Evolutionary conservation across 2,888 invertebrate species (phyloP), one percentile per base, ranked within the genome.

Genomic region (Tetragnatha montana): DNA sequence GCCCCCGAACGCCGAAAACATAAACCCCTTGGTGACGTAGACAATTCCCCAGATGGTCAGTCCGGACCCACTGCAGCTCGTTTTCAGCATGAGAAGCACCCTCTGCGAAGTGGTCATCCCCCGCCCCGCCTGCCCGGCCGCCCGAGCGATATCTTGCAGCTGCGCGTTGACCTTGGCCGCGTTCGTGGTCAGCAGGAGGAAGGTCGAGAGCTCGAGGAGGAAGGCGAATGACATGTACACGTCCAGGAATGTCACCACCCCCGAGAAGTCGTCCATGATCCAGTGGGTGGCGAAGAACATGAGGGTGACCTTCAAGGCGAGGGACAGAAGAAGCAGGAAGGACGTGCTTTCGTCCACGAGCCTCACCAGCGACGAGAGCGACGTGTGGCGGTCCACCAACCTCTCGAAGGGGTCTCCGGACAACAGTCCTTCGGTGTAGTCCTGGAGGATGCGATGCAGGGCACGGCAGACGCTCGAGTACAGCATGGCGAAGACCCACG

Each of bases 1-100:
- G 7, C 17, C 82, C 17, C 82, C 82, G 50, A 82, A 82, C 19
- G 82, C 82, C 19, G 82, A 74, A 60, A 82, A 82, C 17, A 74
- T 73, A 14, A 82, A 82, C 17, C 73, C 74, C 17, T 60, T 82
- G 8, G 82, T 82, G 49, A 82, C 51, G 22, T 51, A 50, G 22
- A 82, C 17, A 3, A 60, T 51, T 21, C 51, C 51, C 82, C 82
- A 82, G n/a, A 74, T 17, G n/a, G 82, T 82, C 51, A 82, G 17
- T 14, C 14, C 14, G 8, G 73, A 74, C 10, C 73, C 17, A 14
- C 50, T 50, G n/a, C n/a, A n/a, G 21, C 14, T 47, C 14, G 50
- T 21, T 51, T 60, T 82, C 51, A 73, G 19, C 82, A 82, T 73
- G 22, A 82, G 51, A 1, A 22, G 51, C 8, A 73, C 51, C 22